These are phyloP conservation scores for Carposina sasakii DNA, from an alignment of 1,140 invertebrate genomes.

Conservation along the genomic window DNA sequence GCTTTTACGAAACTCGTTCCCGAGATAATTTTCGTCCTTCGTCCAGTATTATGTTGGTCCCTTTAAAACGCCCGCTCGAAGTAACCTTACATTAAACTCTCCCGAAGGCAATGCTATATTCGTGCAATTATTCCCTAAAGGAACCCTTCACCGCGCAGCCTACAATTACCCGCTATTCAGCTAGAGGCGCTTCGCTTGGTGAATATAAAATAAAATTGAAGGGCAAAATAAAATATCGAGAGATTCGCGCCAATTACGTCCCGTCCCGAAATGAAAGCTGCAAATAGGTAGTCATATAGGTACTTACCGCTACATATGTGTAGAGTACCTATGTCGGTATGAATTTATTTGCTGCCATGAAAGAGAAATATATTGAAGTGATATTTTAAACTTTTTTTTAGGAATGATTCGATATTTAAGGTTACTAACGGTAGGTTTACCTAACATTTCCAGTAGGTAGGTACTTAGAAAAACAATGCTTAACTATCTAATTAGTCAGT, in stretches of 20 bases:
- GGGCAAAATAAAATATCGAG: slow-evolving; percentile 54
- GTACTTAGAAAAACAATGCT: no score
- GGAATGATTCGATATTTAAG: no score
- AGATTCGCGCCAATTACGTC: slow-evolving; percentile 52
- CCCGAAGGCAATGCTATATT: slow-evolving; percentile 54
- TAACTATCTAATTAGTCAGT: no score
- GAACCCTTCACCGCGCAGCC: slow-evolving; percentile 56
- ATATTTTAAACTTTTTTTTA: no score
- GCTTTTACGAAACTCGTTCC: slow-evolving; percentile 65
- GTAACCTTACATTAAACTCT: slow-evolving; percentile 65
- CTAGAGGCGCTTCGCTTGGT: slow-evolving; percentile 42
- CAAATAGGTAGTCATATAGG: no score
- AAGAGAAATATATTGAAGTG: no score
- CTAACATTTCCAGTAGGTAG: no score
- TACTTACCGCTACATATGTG: no score
- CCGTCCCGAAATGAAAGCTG: no score
- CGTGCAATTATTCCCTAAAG: slow-evolving; percentile 67
- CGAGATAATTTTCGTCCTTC: slow-evolving; percentile 65
- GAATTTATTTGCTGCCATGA: no score
- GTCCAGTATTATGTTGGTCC: slow-evolving; percentile 54
- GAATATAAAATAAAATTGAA: slow-evolving; percentile 63
- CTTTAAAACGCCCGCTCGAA: slow-evolving; percentile 47
- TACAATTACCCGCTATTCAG: slow-evolving; percentile 67
- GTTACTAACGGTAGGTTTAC: no score
- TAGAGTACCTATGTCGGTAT: no score